Base-by-base conservation (phyloP, 2,113 vertebrate species). In the Cercocebus atys region DNA sequence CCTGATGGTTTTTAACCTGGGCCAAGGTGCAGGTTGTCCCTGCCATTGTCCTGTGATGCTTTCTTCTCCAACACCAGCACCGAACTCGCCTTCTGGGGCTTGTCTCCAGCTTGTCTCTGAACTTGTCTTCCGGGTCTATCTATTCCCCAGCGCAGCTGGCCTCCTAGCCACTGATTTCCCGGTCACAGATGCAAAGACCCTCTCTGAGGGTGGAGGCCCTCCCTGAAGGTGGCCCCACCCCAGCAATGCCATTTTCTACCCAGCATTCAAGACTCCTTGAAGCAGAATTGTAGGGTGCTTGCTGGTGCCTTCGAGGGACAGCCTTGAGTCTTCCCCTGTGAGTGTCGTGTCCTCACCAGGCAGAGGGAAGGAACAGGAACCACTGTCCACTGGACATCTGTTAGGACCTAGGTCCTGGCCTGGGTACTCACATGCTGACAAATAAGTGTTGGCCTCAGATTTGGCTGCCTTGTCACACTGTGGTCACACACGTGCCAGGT, bases 121-220 rank as follows among this genome's bases (percentile, higher is more conserved):
- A 50, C 13, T 50, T 14, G 47, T 50, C 47, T 50, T 50, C 47
- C 0, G 12, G 40, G 14, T 76, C 88, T 85, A 52, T 16, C 27
- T 30, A 64, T 68, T 76, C 12, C 40, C 61, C 0, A 13, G 38
- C 32, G 10, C 6, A 23, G 22, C 2, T n/a, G 6, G 76, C 50
- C 13, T 70, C 13, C 27, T 0, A 13, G 73, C 18, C 73, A 13
- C 40, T 23, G 52, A 47, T 43, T 72, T 85, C 43, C 90, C 22
- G 87, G 30, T 32, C 59, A 32, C n/a, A 61, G 57, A 30, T 9
- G 18, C 5, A 14, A 72, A 84, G 59, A 3, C 4, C n/a, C 35
- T 2, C 0, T 10, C 9, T 6, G 12, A 64, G 17, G 52, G 0
- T 8, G 4, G 35, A 68, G 86, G 23, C 3, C 0, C 7, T 38